Evolutionary conservation across 2,113 vertebrate genomes (phyloP).

Genomic region (Rhadina sibilatrix): DNA sequence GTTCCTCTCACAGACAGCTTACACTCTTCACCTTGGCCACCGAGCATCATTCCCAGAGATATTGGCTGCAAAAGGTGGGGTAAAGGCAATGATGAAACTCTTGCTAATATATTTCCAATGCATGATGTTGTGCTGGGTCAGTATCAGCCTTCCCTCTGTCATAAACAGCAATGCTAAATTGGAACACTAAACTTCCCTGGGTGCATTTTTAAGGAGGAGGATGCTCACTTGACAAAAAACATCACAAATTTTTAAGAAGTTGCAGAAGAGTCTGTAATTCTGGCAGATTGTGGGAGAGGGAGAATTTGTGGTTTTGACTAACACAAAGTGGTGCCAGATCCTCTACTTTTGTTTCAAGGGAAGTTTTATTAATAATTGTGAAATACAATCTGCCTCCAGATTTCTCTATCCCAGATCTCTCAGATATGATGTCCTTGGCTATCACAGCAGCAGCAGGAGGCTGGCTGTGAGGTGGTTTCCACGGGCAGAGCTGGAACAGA

Average conservation of each 20-base stretch:
- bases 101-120: not conserved
- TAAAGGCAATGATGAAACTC: not conserved
- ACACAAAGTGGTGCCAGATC: not conserved
- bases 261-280: not conserved
- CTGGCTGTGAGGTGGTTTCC: not conserved
- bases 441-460: not conserved
- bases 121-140: not conserved
- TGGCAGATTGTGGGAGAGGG: not conserved
- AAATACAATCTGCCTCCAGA: slow-evolving; percentile 2
- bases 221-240: not conserved
- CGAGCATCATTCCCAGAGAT: not conserved
- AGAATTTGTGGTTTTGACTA: slow-evolving; percentile 42
- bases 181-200: not conserved
- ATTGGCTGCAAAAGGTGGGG: not conserved
- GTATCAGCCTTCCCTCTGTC: not conserved
- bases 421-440: not conserved
- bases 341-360: slow-evolving; percentile 26
- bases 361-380: slow-evolving; percentile 40
- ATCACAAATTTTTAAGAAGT: slow-evolving; percentile 9
- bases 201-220: not conserved
- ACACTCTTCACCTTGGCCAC: rapidly evolving
- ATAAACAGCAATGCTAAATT: not conserved
- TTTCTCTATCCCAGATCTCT: not conserved
- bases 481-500: not conserved
- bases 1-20: not conserved